Percentiles rank a stretch among this genome's conserved stretches.
Conservation (phyloP, 2,888 invertebrate genomes). For the Melieria picta region DNA sequence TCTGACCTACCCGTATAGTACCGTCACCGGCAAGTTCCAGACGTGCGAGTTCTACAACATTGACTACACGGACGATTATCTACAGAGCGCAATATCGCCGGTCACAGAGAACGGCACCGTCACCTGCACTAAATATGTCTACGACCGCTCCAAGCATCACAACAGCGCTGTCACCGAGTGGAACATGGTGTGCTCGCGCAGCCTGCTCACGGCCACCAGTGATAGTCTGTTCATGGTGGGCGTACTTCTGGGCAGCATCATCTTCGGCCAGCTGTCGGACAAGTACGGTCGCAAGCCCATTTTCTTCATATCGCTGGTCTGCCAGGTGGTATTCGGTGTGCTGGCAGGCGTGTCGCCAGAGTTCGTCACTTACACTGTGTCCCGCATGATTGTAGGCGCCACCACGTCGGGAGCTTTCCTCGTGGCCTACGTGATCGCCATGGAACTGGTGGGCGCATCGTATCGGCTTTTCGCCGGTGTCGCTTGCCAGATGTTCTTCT, state of each 20-base stretch:
- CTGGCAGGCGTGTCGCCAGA: slow-evolving; percentile 75
- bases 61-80: slow-evolving; percentile 62
- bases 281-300: slow-evolving; percentile 77
- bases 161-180: slow-evolving; percentile 77
- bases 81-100: slow-evolving; percentile 48
- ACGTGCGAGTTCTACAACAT: slow-evolving; percentile 69
- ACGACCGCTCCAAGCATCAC: slow-evolving; percentile 70
- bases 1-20: slow-evolving; percentile 70
- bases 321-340: slow-evolving; percentile 74
- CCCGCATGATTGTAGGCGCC: slow-evolving; percentile 76
- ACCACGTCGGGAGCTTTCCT: slow-evolving; percentile 82
- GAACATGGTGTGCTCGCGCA: slow-evolving; percentile 74
- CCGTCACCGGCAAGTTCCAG: slow-evolving; percentile 66
- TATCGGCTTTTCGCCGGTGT: slow-evolving; percentile 77
- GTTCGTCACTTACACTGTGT: slow-evolving; percentile 74
- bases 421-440: slow-evolving; percentile 81
- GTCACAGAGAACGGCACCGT: slow-evolving; percentile 54
- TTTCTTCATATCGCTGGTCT: slow-evolving; percentile 77
- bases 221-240: slow-evolving; percentile 76
- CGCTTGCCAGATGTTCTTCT: slow-evolving; percentile 79
- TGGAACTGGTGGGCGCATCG: slow-evolving; percentile 78
- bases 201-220: slow-evolving; percentile 73
- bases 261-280: slow-evolving; percentile 79
- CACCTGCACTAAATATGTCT: slow-evolving; percentile 71
- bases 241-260: slow-evolving; percentile 76